Evolutionary conservation across 2,797 vertebrate species (phyloP).

Genomic region (Pitangus sulphuratus): DNA sequence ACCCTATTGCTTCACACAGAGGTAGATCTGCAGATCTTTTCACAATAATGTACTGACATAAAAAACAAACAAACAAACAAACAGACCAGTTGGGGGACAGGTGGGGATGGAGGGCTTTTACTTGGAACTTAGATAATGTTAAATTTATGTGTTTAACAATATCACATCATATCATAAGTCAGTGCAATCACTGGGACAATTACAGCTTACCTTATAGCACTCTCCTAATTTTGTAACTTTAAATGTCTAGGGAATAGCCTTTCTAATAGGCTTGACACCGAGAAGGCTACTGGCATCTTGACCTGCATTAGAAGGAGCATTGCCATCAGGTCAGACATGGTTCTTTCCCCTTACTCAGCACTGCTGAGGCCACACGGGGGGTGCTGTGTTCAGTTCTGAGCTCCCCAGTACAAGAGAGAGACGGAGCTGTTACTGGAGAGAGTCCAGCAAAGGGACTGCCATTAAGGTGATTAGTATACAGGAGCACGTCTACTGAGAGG

Average conservation of each 20-base stretch:
- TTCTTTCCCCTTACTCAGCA: background rate
- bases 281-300: background rate
- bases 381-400: background rate
- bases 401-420: background rate
- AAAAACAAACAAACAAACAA: background rate
- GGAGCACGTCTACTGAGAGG: background rate
- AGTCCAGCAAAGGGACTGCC: background rate
- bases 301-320: background rate
- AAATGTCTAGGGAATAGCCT: background rate
- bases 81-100: fast-evolving
- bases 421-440: background rate
- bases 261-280: background rate
- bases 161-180: background rate
- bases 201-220: background rate
- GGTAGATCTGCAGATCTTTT: background rate
- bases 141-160: background rate
- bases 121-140: background rate
- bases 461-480: fast-evolving
- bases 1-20: background rate
- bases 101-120: background rate
- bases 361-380: background rate
- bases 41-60: background rate
- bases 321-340: background rate
- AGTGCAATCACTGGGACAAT: background rate
- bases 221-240: background rate